Percentiles rank a stretch among this genome's conserved stretches.
These are phyloP conservation scores for Acipenser oxyrinchus DNA, from an alignment of 2,797 vertebrate species.

Conservation along the genomic window DNA sequence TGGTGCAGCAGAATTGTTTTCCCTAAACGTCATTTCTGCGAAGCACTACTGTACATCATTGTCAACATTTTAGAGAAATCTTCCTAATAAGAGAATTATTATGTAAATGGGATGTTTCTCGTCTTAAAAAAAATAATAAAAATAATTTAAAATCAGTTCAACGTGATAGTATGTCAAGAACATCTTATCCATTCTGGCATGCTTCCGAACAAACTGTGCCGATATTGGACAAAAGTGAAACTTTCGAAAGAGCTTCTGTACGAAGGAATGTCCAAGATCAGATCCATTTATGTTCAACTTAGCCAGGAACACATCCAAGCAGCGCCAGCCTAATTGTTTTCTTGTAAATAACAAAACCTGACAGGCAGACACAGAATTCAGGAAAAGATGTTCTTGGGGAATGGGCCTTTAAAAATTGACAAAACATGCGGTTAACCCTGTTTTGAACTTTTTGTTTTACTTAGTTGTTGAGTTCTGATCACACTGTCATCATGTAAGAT, in stretches of 20 bases:
- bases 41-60: conserved; percentile 76
- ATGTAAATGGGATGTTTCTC: conserved; percentile 50
- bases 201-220: background rate
- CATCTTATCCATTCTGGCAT: background rate
- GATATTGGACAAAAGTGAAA: conserved; percentile 25
- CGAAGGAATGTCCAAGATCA: conserved; percentile 27
- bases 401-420: conserved; percentile 10
- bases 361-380: conserved; percentile 36
- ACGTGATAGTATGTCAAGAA: too few species aligned
- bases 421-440: too few species aligned
- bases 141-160: conserved; percentile 17
- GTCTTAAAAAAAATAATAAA: conserved; percentile 19
- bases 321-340: conserved; percentile 54
- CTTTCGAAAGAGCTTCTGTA: conserved; percentile 52
- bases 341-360: conserved; percentile 44
- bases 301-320: conserved; percentile 49
- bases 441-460: too few species aligned
- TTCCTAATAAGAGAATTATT: conserved; percentile 78
- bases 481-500: too few species aligned
- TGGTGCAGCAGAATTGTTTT: conserved; percentile 72
- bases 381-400: conserved; percentile 54
- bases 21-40: conserved; percentile 68
- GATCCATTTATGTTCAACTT: conserved; percentile 15
- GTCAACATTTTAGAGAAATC: conserved; percentile 80
- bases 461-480: too few species aligned